Conservation (phyloP, 2,888 invertebrate genomes). For the Spodoptera littoralis region DNA sequence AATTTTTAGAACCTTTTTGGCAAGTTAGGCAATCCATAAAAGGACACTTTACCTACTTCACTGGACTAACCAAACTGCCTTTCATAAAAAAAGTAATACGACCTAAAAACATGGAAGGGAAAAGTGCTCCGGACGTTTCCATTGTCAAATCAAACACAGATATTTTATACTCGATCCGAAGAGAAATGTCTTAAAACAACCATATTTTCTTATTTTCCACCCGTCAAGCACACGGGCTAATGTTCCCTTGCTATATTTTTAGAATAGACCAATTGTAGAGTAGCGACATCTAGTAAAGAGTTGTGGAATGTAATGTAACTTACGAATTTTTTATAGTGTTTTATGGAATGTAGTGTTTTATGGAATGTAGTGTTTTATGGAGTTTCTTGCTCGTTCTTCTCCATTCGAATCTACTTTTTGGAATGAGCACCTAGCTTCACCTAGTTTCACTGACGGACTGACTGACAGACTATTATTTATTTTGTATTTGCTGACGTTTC, state of each 20-base stretch:
- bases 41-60: no score
- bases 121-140: neutral
- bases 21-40: no score
- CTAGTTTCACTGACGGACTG: no score
- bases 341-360: conserved; percentile 1
- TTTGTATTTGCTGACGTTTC: no score
- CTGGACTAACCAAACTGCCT: no score
- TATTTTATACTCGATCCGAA: neutral
- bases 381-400: no score
- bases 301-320: conserved; percentile 1
- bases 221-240: conserved; percentile 8
- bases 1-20: no score
- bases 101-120: neutral
- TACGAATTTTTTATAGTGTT: conserved; percentile 2
- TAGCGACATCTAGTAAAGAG: conserved; percentile 6
- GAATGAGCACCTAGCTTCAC: no score
- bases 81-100: no score
- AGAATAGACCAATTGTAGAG: neutral
- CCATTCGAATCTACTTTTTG: no score
- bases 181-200: conserved; percentile 17
- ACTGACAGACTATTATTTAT: no score
- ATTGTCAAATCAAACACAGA: conserved; percentile 10
- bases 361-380: no score
- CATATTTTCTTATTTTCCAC: conserved; percentile 7
- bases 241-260: conserved; percentile 2